Conservation (phyloP, 2,888 invertebrate species). For the Stenolophus ochropezus region DNA sequence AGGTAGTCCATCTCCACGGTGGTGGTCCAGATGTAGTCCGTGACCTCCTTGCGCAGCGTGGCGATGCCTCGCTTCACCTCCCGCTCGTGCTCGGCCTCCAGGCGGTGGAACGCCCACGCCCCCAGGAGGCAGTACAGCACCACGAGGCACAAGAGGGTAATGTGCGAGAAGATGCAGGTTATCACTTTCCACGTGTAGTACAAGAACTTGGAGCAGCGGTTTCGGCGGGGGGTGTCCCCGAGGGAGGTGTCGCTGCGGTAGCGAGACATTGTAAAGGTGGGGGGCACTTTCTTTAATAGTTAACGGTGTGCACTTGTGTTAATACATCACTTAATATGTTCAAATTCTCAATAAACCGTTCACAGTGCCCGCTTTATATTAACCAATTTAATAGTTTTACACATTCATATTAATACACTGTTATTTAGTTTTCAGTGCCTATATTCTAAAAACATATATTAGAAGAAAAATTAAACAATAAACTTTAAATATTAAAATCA, state of each 20-base stretch:
- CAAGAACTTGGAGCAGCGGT: conserved; percentile 76
- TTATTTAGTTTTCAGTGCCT: too few relatives aligned
- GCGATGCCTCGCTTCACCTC: conserved; percentile 88
- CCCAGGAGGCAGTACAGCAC: conserved; percentile 93
- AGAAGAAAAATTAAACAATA: too few relatives aligned
- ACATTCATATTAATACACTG: too few relatives aligned
- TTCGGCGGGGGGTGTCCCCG: conserved; percentile 68
- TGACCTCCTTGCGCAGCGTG: conserved; percentile 83
- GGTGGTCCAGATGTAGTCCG: conserved; percentile 86
- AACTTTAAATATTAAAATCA: too few relatives aligned
- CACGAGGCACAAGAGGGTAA: conserved; percentile 89
- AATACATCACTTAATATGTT: too few relatives aligned
- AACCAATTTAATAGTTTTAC: too few relatives aligned
- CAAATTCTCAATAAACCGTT: too few relatives aligned
- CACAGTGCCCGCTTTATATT: too few relatives aligned
- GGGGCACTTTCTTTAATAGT: too few relatives aligned
- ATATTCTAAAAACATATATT: too few relatives aligned
- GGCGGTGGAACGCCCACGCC: conserved; percentile 87
- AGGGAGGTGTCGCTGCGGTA: conserved; percentile 69
- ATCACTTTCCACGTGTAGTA: conserved; percentile 87
- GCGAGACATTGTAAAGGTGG: conserved; percentile 67
- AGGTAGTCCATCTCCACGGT: conserved; percentile 81
- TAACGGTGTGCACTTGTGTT: too few relatives aligned
- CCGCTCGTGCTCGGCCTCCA: conserved; percentile 85
- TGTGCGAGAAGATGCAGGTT: conserved; percentile 91